Base-by-base conservation (phyloP, 1,140 invertebrate genomes). In the Anoplolepis gracilipes region DNA sequence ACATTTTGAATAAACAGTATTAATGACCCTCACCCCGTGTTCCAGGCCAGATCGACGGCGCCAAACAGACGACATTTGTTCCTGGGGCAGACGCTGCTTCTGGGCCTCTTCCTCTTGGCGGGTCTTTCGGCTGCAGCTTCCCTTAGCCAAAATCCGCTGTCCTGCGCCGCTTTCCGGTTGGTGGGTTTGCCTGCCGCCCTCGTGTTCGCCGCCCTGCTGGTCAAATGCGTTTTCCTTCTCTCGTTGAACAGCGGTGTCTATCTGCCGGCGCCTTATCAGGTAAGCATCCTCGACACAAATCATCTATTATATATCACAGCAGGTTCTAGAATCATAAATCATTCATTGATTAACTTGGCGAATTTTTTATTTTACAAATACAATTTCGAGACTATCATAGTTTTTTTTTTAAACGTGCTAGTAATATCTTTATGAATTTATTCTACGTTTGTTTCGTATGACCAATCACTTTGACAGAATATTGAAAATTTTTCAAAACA, bases 201-300 rank as follows among this genome's bases (percentile, higher is more conserved):
- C n/a, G 97, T 99, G 28, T 99, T 99, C 93, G 97, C 98, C 19
- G 97, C 98, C 0, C 96, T 99, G 33, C 96, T 99, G 76, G 98
- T 99, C 84, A 99, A 99, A 94, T 98, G 98, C 92, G 98, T 99
- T 64, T 99, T 99, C 92, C 96, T 99, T 57, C 96, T 99, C 85
- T 98, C 98, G 89, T 96, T 99, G 53, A 98, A 99, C 92, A 97
- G 97, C 39, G 98, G 98, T 13, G 98, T 99, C 33, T 99, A 99
- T 93, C 95, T 99, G n/a, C 98, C 98, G 42, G 98, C 98, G 2
- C 97, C 98, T 4, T 99, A 99, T 95, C 97, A 98, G 96, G 94
- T 95, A 87, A 91, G 82, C 73, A 4, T 8, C 19, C 13, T 28
- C 33, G 25, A 72, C 55, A 28, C 53, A 4, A 55, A 72, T 70